These are phyloP conservation scores for Nesidiocoris tenuis DNA, from an alignment of 2,888 invertebrate genomes.

Conservation along the genomic window DNA sequence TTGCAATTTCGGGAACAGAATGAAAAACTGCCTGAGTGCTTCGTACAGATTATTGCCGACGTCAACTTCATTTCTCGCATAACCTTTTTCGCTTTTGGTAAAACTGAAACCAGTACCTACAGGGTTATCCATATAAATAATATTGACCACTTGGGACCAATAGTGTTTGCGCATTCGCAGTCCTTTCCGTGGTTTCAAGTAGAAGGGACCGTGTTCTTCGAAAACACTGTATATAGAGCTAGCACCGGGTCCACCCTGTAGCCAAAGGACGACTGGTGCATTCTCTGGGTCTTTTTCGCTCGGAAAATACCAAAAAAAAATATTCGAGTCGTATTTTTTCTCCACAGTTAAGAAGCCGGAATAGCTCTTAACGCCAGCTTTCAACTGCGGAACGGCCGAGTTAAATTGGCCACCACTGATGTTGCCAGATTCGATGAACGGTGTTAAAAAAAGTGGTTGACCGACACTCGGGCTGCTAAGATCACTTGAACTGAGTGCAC, in stretches of 20 bases:
- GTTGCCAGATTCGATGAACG: constrained; percentile 60
- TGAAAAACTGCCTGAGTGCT: constrained; percentile 78
- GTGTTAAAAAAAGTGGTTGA: constrained; percentile 73
- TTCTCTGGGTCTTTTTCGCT: constrained; percentile 56
- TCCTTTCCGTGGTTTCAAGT: constrained; percentile 52
- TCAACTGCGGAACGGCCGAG: constrained; percentile 48
- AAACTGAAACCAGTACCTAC: constrained; percentile 92
- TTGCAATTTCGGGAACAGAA: constrained; percentile 74
- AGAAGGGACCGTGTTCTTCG: constrained; percentile 79
- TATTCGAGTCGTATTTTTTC: constrained; percentile 57
- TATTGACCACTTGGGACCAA: constrained; percentile 76
- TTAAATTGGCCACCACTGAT: constrained; percentile 55
- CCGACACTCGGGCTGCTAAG: constrained; percentile 54
- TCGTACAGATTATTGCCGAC: constrained; percentile 78
- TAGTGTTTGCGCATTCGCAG: constrained; percentile 68
- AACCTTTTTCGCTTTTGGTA: constrained; percentile 73
- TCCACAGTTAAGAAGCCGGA: constrained; percentile 66
- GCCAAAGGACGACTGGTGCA: constrained; percentile 73
- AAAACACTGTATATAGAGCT: constrained; percentile 78
- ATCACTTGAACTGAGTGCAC: no score
- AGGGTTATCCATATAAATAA: constrained; percentile 90
- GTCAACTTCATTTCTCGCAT: constrained; percentile 73
- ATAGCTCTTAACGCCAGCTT: constrained; percentile 58
- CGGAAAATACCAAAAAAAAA: constrained; percentile 60
- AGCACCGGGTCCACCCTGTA: constrained; percentile 84